A percentile compares a stretch with the other conserved stretches of the same genome.
Conservation (phyloP, 2,888 invertebrate species). For the Drosophila pseudotalamancana region DNA sequence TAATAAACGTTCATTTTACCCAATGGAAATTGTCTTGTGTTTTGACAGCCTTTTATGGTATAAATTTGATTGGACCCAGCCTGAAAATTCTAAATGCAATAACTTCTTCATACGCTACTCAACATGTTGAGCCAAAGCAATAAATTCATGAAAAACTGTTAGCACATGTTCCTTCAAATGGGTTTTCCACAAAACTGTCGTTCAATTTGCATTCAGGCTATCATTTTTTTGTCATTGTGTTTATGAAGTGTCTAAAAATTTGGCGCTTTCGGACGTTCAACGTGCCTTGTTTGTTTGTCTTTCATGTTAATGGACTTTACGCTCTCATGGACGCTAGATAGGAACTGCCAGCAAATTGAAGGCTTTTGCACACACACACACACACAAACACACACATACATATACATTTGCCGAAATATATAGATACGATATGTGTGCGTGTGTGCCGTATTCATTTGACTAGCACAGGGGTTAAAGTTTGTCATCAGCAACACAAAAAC, state of each 20-base stretch:
- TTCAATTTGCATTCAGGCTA: conserved; percentile 34
- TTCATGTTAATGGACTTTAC: conserved; percentile 77
- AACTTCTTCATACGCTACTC: conserved; percentile 6
- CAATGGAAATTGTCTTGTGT: neutral
- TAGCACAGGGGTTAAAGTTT: conserved; percentile 43
- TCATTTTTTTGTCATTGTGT: conserved; percentile 34
- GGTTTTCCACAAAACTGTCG: conserved; percentile 34
- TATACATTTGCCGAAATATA: conserved; percentile 11
- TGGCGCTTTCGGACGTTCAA: conserved; percentile 24
- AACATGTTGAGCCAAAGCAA: neutral
- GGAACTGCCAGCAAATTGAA: conserved; percentile 9
- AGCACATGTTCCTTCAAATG: conserved; percentile 17
- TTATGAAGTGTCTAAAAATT: conserved; percentile 72
- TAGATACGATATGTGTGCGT: conserved; percentile 36
- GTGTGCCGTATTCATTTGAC: conserved; percentile 40
- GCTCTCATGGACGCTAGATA: conserved; percentile 50
- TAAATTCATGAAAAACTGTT: conserved; percentile 20
- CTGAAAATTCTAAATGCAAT: conserved; percentile 9
- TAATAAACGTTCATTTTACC: conserved; percentile 31
- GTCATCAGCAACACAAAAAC: conserved; percentile 34
- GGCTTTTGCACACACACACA: conserved; percentile 9
- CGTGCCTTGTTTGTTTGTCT: conserved; percentile 62
- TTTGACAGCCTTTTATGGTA: conserved; percentile 7
- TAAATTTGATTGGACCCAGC: conserved; percentile 2
- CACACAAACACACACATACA: neutral